Evolutionary conservation across 1,140 invertebrate genomes (phyloP).

Genomic region (Lepidurus apus): DNA sequence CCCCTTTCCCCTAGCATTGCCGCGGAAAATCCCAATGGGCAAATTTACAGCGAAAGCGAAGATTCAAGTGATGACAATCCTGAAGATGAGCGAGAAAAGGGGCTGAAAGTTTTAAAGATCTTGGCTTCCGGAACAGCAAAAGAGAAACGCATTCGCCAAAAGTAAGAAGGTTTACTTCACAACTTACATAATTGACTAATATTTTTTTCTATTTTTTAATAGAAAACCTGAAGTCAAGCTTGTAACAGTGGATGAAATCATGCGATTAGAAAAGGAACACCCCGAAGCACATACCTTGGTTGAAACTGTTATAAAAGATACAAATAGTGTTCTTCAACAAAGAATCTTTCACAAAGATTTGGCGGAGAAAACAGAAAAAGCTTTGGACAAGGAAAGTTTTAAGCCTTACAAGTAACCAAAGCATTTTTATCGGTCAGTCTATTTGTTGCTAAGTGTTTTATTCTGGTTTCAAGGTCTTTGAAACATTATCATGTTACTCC

Average conservation of each 20-base stretch:
- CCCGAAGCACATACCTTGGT: not conserved
- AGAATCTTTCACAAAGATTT: not conserved
- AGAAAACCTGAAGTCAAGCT: not conserved
- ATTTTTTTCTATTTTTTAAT: not conserved
- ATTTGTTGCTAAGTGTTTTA: not conserved
- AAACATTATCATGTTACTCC: constrained; percentile 25
- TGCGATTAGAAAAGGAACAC: not conserved
- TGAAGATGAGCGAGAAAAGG: constrained; percentile 52
- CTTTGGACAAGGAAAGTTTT: constrained; percentile 35
- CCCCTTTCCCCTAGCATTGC: constrained; percentile 43
- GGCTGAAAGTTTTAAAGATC: constrained; percentile 59
- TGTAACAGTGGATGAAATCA: not conserved
- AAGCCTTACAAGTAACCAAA: constrained; percentile 22
- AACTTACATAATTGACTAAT: not conserved
- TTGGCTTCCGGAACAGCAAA: constrained; percentile 51
- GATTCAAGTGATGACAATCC: constrained; percentile 38
- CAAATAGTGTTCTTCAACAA: not conserved
- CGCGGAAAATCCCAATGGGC: constrained; percentile 12
- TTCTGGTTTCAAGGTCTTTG: not conserved
- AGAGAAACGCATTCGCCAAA: constrained; percentile 29
- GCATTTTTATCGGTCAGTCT: not conserved
- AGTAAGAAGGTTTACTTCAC: not conserved
- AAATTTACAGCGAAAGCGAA: constrained; percentile 44
- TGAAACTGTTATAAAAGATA: not conserved
- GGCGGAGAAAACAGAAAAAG: constrained; percentile 34